Conservation (phyloP, 2,888 invertebrate species). For the Busseola fusca region DNA sequence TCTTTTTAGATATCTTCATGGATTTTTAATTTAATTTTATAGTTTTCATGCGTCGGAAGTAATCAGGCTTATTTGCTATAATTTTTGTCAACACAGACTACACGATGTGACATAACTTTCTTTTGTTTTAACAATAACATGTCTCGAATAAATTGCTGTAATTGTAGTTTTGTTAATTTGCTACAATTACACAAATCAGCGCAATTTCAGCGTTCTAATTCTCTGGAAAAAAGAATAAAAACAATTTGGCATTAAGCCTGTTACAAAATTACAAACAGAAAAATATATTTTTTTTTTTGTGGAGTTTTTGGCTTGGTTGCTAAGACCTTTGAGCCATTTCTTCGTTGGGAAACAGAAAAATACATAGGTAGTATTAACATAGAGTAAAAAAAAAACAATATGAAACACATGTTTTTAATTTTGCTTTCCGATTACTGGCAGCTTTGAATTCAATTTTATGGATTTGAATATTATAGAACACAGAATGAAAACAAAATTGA, state of each 20-base stretch:
- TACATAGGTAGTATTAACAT: constrained; percentile 23
- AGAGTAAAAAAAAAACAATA: constrained; percentile 28
- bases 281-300: too few species aligned
- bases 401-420: constrained; percentile 23
- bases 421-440: constrained; percentile 6
- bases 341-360: too few species aligned
- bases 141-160: constrained; percentile 34
- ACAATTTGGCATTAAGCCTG: constrained; percentile 58
- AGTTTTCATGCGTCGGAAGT: constrained; percentile 41
- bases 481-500: constrained; percentile 39
- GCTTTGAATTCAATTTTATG: constrained; percentile 25
- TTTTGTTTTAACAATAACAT: constrained; percentile 43
- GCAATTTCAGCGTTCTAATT: constrained; percentile 24
- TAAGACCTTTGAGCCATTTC: too few species aligned
- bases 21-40: constrained; percentile 48
- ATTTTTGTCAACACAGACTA: constrained; percentile 41
- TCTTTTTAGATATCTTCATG: constrained; percentile 30
- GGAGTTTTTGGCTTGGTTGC: too few species aligned
- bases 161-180: constrained; percentile 31
- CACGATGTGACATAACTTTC: constrained; percentile 35
- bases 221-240: constrained; percentile 37
- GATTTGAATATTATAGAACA: constrained; percentile 37
- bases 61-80: constrained; percentile 45
- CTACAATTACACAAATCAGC: constrained; percentile 39
- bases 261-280: constrained; percentile 38